Conservation (phyloP, 1,140 invertebrate species). For the Pollicipes pollicipes region DNA sequence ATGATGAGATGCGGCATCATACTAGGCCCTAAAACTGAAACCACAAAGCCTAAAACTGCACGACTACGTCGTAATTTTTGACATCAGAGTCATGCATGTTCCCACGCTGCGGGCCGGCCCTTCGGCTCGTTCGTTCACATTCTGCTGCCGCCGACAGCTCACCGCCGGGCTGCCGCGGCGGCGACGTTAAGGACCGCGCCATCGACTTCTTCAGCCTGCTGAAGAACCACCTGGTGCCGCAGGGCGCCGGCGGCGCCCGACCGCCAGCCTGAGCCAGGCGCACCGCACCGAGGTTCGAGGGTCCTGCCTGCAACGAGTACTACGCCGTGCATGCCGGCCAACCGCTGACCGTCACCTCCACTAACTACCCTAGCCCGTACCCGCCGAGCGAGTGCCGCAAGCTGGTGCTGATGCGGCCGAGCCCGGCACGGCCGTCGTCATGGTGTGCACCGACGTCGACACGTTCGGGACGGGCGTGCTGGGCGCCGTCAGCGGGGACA, state of each 20-base stretch:
- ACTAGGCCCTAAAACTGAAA: too few relatives aligned
- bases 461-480: not conserved
- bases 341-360: not conserved
- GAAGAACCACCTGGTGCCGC: not conserved
- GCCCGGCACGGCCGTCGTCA: not conserved
- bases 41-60: too few relatives aligned
- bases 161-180: not conserved
- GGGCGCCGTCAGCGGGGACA: not conserved
- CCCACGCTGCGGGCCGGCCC: too few relatives aligned
- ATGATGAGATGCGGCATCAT: too few relatives aligned
- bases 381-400: not conserved
- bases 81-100: too few relatives aligned
- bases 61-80: too few relatives aligned
- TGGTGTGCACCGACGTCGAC: conserved; percentile 1
- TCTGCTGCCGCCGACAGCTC: not conserved
- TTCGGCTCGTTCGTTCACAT: too few relatives aligned
- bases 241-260: not conserved
- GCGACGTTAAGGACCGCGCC: not conserved
- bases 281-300: not conserved
- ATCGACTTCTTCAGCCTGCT: not conserved
- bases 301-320: not conserved
- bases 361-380: not conserved
- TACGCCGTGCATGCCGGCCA: not conserved
- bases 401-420: not conserved
- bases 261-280: not conserved